Percentiles rank a stretch among this genome's conserved stretches.
Evolutionary conservation across 2,113 vertebrate species (phyloP).

Genomic region (Brevimyrus niger): DNA sequence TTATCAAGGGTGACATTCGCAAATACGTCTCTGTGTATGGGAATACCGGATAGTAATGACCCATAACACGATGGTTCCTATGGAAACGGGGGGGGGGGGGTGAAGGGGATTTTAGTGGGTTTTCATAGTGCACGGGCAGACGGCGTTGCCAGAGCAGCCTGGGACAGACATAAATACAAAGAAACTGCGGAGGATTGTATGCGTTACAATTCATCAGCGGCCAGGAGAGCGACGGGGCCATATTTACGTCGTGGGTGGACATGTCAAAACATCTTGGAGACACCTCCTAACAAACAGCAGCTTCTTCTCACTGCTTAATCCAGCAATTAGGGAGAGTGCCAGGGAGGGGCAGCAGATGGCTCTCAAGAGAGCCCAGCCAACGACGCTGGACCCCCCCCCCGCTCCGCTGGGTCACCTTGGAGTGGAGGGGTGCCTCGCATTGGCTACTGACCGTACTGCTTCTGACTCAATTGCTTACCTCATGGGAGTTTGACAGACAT

Average conservation of each 20-base stretch:
- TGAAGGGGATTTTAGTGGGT: neutral
- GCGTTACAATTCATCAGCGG: neutral
- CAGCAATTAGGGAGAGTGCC: slow-evolving; percentile 43
- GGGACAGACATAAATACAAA: neutral
- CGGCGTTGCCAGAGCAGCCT: neutral
- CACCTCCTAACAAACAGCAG: slow-evolving; percentile 36
- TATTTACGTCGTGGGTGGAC: slow-evolving; percentile 34
- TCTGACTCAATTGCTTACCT: neutral
- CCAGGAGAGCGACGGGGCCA: neutral
- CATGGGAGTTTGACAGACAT: neutral
- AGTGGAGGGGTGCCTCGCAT: neutral
- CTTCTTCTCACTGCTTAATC: slow-evolving; percentile 41
- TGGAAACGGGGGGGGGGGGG: neutral
- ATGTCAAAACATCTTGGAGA: slow-evolving; percentile 45
- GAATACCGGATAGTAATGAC: neutral
- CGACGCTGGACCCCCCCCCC: slow-evolving; percentile 29
- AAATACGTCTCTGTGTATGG: neutral
- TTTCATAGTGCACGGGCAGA: neutral
- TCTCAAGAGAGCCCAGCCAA: slow-evolving; percentile 39
- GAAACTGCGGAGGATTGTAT: neutral
- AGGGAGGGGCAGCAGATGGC: slow-evolving; percentile 45
- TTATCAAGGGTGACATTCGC: neutral
- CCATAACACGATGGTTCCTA: neutral
- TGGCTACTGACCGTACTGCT: neutral
- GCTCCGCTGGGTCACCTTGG: slow-evolving; percentile 26